Conservation (phyloP, 2,797 vertebrate species). For the Bradypodion ventrale region DNA sequence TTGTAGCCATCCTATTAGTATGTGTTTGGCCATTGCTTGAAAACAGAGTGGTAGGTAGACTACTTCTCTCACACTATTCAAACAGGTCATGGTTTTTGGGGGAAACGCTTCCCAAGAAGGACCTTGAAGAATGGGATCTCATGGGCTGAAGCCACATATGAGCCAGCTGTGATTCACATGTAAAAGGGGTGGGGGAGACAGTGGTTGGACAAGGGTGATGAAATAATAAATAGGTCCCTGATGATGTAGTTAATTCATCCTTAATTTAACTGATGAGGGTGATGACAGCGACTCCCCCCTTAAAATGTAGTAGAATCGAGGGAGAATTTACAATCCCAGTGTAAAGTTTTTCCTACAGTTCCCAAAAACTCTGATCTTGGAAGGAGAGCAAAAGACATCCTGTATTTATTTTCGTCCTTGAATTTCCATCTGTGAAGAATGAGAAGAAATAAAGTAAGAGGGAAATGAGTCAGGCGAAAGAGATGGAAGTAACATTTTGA, state of each 20-base stretch:
- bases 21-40: not conserved
- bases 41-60: too few relatives aligned
- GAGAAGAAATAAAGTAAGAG: not conserved
- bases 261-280: slow-evolving; percentile 2
- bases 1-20: not conserved
- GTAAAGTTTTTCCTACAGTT: slow-evolving; percentile 38
- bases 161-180: not conserved
- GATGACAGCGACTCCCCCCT: not conserved
- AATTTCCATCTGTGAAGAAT: slow-evolving; percentile 8
- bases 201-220: not conserved
- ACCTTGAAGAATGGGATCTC: not conserved
- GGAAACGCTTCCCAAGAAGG: not conserved
- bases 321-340: slow-evolving; percentile 1
- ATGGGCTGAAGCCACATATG: not conserved
- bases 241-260: not conserved
- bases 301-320: slow-evolving; percentile 19
- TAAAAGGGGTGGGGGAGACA: not conserved
- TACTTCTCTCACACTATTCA: not conserved
- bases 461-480: not conserved
- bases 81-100: not conserved
- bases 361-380: not conserved
- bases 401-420: slow-evolving; percentile 2
- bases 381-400: not conserved
- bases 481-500: not conserved
- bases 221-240: not conserved